phyloP scores from a whole-genome alignment of 2,888 invertebrate species.

The Cephus pulcher region DNA sequence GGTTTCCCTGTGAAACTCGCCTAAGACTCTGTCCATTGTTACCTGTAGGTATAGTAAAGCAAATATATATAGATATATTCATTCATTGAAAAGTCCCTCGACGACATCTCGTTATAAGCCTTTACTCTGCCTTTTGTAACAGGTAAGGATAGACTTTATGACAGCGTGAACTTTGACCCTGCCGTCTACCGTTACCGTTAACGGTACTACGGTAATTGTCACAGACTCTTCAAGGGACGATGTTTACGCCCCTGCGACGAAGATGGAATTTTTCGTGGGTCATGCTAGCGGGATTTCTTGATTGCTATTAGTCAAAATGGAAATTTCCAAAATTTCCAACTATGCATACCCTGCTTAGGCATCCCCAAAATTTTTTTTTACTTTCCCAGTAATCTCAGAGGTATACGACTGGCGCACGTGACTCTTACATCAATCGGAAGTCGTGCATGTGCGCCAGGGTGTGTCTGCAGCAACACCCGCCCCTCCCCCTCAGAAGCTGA shows the following conservation, averaged over 20 bases:
- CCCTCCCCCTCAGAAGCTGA: constrained; percentile 20
- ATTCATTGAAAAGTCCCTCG: background rate
- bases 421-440: background rate
- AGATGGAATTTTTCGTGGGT: background rate
- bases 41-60: background rate
- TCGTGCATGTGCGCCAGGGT: background rate
- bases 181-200: background rate
- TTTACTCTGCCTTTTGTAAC: background rate
- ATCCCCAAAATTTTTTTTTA: background rate
- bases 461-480: background rate
- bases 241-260: background rate
- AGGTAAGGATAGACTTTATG: background rate
- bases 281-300: background rate
- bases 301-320: background rate
- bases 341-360: background rate
- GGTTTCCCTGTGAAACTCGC: background rate
- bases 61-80: background rate
- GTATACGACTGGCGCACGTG: background rate
- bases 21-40: background rate
- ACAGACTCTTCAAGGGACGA: background rate
- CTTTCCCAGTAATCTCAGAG: background rate
- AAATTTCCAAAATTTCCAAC: background rate
- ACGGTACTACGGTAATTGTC: background rate
- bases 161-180: background rate
- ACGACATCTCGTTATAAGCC: background rate